Evolutionary conservation across 2,797 vertebrate genomes (phyloP).

Genomic region (Liasis olivaceus): DNA sequence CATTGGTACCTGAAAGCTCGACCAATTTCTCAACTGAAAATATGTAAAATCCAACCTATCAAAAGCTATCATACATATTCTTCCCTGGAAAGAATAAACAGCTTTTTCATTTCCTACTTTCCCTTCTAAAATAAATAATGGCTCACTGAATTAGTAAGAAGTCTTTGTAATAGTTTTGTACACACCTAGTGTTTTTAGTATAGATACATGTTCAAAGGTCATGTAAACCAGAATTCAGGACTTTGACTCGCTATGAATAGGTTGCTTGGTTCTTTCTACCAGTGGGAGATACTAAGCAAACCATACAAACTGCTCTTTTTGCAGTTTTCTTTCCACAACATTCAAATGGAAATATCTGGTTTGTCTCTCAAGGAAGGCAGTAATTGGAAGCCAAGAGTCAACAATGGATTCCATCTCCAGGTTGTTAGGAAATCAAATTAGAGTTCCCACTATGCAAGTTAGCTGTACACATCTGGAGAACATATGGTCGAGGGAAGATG

Average conservation of each 20-base stretch:
- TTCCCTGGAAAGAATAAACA: background rate
- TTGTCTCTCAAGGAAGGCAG: background rate
- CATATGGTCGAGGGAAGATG: background rate
- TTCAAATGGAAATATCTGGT: background rate
- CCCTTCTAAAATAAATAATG: background rate
- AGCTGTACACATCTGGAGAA: background rate
- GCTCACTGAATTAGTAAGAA: background rate
- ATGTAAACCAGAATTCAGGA: background rate
- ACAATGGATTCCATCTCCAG: background rate
- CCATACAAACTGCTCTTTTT: background rate
- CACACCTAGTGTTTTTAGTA: background rate
- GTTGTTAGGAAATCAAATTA: background rate
- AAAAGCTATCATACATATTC: background rate
- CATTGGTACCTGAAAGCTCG: background rate
- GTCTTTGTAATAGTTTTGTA: background rate
- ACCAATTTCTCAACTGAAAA: constrained; percentile 8
- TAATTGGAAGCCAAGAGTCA: background rate
- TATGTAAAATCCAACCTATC: background rate
- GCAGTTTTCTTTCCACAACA: background rate
- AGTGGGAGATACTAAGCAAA: background rate
- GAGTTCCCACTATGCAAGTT: background rate
- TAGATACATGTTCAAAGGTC: background rate
- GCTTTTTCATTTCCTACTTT: background rate
- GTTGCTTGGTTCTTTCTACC: background rate
- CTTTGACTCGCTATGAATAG: background rate